Evolutionary conservation across 2,888 invertebrate genomes (phyloP).

Genomic region (Drymonia ruficornis): DNA sequence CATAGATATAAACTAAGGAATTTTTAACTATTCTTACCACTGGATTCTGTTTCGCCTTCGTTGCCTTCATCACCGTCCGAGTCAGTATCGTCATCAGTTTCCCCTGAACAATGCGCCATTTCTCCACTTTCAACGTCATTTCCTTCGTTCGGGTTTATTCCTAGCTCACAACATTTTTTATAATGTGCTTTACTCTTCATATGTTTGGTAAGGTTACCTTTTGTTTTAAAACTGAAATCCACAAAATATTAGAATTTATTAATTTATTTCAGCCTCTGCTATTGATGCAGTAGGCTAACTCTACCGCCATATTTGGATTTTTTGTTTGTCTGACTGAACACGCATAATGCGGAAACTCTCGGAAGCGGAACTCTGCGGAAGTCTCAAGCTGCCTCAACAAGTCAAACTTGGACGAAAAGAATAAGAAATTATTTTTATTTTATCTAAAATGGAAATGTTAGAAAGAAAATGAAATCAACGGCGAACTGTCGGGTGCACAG

Average conservation of each 20-base stretch:
- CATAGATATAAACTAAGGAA: neutral
- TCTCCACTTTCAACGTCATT: slow-evolving; percentile 85
- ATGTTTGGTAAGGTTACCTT: slow-evolving; percentile 98
- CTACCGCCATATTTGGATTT: too few relatives aligned
- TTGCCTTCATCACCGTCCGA: slow-evolving; percentile 87
- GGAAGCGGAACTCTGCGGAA: too few relatives aligned
- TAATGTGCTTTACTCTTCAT: slow-evolving; percentile 99
- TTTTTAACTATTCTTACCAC: slow-evolving; percentile 84
- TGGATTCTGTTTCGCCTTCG: slow-evolving; percentile 86
- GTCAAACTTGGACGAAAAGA: too few relatives aligned
- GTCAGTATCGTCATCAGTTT: slow-evolving; percentile 88
- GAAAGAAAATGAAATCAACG: too few relatives aligned
- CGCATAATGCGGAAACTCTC: too few relatives aligned
- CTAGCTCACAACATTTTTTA: slow-evolving; percentile 95
- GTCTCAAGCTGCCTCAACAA: too few relatives aligned
- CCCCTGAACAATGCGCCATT: slow-evolving; percentile 80
- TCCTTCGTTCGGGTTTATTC: slow-evolving; percentile 90
- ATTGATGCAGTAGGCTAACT: too few relatives aligned
- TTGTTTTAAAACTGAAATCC: slow-evolving; percentile 96
- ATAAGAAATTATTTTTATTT: too few relatives aligned
- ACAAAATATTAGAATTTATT: slow-evolving; percentile 13
- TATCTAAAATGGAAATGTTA: too few relatives aligned
- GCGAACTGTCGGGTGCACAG: too few relatives aligned
- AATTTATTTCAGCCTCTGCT: too few relatives aligned
- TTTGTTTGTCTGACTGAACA: too few relatives aligned